Evolutionary conservation across 2,797 vertebrate genomes (phyloP).

Genomic region (Myotis myotis): DNA sequence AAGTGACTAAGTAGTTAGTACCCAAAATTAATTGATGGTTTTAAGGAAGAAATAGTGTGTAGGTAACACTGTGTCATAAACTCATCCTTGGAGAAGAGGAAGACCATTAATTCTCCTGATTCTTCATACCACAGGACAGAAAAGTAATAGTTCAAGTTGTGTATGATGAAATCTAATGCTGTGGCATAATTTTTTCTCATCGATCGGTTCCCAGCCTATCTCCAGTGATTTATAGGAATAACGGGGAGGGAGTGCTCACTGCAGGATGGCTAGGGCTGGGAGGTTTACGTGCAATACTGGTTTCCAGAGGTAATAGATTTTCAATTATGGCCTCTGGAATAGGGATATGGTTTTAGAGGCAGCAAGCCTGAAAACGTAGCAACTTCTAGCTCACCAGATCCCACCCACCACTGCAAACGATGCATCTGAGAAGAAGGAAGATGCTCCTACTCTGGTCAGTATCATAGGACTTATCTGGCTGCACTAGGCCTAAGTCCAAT

Average conservation of each 20-base stretch:
- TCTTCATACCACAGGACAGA: slow-evolving; percentile 79
- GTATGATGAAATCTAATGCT: slow-evolving; percentile 83
- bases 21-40: slow-evolving; percentile 78
- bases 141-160: slow-evolving; percentile 80
- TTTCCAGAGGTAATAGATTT: slow-evolving; percentile 77
- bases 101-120: slow-evolving; percentile 82
- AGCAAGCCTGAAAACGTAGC: neutral
- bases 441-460: neutral
- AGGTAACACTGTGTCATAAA: slow-evolving; percentile 80
- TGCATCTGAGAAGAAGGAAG: neutral
- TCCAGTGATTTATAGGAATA: slow-evolving; percentile 84
- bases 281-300: slow-evolving; percentile 73
- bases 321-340: slow-evolving; percentile 70
- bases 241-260: slow-evolving; percentile 62
- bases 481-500: neutral
- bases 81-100: slow-evolving; percentile 63
- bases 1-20: slow-evolving; percentile 61
- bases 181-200: slow-evolving; percentile 84
- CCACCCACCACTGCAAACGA: neutral
- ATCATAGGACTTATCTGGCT: neutral
- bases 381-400: neutral
- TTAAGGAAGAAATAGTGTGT: slow-evolving; percentile 79
- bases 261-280: slow-evolving; percentile 60
- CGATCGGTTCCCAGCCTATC: slow-evolving; percentile 78
- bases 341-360: slow-evolving; percentile 18